Percentiles rank a stretch among this genome's conserved stretches.
These are phyloP conservation scores for Ursus arctos DNA, from an alignment of 2,113 vertebrate genomes.

Conservation along the genomic window DNA sequence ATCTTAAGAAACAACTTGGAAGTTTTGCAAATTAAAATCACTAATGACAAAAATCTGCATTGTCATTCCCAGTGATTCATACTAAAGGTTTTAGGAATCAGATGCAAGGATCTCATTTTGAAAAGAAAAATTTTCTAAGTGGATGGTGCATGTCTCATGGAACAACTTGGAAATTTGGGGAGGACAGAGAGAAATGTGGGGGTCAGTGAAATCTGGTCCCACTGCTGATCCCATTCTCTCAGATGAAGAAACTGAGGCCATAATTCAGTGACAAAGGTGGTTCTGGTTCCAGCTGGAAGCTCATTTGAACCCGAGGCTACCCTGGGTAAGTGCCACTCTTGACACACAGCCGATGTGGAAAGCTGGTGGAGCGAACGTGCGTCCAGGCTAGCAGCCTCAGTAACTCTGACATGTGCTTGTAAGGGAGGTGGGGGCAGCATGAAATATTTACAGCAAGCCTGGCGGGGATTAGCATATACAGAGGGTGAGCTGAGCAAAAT, in stretches of 20 bases:
- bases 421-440: neutral
- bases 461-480: neutral
- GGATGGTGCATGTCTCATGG: neutral
- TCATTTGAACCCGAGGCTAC: neutral
- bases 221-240: neutral
- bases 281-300: neutral
- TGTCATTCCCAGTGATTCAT: neutral
- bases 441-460: constrained; percentile 69
- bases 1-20: neutral
- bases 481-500: constrained; percentile 34
- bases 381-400: constrained; percentile 2
- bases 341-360: neutral
- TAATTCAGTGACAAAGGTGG: neutral
- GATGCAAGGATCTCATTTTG: neutral
- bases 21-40: neutral
- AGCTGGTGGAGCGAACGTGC: constrained; percentile 50
- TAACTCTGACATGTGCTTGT: constrained; percentile 39
- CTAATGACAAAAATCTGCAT: neutral
- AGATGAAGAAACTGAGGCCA: neutral
- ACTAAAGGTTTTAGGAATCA: neutral
- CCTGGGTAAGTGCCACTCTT: neutral
- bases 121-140: neutral
- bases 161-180: neutral
- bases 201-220: neutral
- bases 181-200: neutral